Evolutionary conservation across 1,140 invertebrate genomes (phyloP).

Genomic region (Nebria ingens): DNA sequence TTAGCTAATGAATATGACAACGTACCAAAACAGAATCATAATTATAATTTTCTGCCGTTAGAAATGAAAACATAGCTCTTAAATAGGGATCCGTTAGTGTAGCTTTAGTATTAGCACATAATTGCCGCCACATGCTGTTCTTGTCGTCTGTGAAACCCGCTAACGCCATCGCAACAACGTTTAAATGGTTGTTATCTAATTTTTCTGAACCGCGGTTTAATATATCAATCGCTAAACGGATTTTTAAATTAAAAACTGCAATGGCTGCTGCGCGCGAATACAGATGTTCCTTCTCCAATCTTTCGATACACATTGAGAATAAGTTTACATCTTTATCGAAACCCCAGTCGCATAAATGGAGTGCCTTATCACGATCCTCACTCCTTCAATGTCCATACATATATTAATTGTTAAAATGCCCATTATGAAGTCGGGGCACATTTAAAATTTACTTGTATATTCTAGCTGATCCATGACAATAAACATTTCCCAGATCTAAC

Average conservation of each 20-base stretch:
- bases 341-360: slow-evolving; percentile 81
- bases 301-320: slow-evolving; percentile 42
- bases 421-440: slow-evolving; percentile 15
- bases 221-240: slow-evolving; percentile 75
- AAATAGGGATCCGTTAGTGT: slow-evolving; percentile 82
- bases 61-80: slow-evolving; percentile 82
- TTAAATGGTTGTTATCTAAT: slow-evolving; percentile 31
- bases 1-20: slow-evolving; percentile 15
- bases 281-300: slow-evolving; percentile 48
- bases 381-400: slow-evolving; percentile 52
- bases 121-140: slow-evolving; percentile 71
- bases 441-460: slow-evolving; percentile 39
- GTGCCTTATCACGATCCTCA: slow-evolving; percentile 62
- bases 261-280: slow-evolving; percentile 82
- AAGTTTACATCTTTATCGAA: slow-evolving; percentile 51
- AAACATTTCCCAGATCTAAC: slow-evolving; percentile 37
- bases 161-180: slow-evolving; percentile 79
- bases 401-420: slow-evolving; percentile 26
- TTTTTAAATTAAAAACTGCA: slow-evolving; percentile 78
- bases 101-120: slow-evolving; percentile 55
- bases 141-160: slow-evolving; percentile 77
- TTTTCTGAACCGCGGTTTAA: slow-evolving; percentile 54
- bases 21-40: slow-evolving; percentile 73
- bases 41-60: slow-evolving; percentile 68
- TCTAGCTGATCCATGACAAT: slow-evolving; percentile 29